A percentile compares a stretch with the other conserved stretches of the same genome.
Conservation (phyloP, 2,113 vertebrate genomes). For the Tringa solitaria region DNA sequence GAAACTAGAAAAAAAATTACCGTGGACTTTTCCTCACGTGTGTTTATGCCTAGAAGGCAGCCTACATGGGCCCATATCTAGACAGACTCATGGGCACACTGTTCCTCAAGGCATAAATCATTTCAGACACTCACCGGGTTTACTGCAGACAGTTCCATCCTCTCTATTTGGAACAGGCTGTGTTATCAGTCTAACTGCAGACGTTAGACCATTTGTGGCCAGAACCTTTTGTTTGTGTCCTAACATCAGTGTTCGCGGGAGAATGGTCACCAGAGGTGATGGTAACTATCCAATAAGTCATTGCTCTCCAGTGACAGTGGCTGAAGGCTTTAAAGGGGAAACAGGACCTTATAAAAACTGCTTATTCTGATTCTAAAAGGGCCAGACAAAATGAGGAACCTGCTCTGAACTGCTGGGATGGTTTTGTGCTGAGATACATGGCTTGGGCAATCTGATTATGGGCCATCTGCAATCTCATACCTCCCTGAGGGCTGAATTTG, state of each 20-base stretch:
- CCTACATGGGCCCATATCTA: fast-evolving
- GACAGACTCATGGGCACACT: neutral
- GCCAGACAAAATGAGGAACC: neutral
- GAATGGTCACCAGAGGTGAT: neutral
- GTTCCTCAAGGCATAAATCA: neutral
- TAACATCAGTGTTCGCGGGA: neutral
- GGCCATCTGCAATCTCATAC: neutral
- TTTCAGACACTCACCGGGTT: neutral
- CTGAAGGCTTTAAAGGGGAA: neutral
- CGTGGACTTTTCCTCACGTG: neutral
- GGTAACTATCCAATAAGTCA: neutral
- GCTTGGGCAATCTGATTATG: neutral
- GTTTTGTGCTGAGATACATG: neutral
- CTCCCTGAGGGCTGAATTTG: neutral
- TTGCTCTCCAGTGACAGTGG: neutral
- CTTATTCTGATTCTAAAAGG: neutral
- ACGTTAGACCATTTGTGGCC: neutral
- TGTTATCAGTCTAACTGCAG: neutral
- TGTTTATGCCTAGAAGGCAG: neutral
- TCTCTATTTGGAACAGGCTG: neutral
- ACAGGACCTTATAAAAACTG: neutral
- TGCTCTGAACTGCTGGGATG: neutral
- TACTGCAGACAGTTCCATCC: neutral
- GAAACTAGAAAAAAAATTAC: neutral
- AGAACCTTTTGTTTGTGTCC: neutral